Evolutionary conservation across 2,797 vertebrate species (phyloP).

Genomic region (Valencia hispanica): DNA sequence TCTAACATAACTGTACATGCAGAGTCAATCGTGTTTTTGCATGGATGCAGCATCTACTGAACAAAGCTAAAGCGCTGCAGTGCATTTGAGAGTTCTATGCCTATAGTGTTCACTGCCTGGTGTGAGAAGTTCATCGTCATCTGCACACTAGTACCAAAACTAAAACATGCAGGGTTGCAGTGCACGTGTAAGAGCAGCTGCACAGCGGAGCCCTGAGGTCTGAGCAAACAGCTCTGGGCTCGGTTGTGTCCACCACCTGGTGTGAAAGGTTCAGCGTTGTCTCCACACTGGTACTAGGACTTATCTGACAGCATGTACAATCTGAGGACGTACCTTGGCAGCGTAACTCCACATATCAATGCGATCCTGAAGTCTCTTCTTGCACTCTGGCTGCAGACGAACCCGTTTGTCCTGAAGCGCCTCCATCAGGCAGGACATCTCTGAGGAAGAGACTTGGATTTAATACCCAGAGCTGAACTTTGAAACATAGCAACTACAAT

Average conservation of each 20-base stretch:
- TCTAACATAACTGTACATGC: too few relatives aligned
- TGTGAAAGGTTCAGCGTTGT: background rate
- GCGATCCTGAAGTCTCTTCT: conserved; percentile 96
- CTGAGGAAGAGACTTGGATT: conserved; percentile 67
- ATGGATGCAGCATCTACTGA: background rate
- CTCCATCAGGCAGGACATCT: conserved; percentile 98
- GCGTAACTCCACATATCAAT: conserved; percentile 99
- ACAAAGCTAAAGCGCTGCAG: background rate
- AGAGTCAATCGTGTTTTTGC: background rate
- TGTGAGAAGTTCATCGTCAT: background rate
- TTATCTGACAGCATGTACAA: background rate
- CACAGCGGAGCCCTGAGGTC: background rate
- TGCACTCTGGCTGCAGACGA: conserved; percentile 95
- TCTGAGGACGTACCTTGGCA: conserved; percentile 85
- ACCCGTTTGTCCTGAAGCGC: conserved; percentile 95
- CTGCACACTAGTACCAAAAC: background rate
- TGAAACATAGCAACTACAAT: background rate
- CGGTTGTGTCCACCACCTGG: background rate
- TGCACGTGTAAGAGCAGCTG: background rate
- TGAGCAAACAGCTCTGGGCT: background rate
- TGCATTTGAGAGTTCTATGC: background rate
- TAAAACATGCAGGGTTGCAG: background rate
- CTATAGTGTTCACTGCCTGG: background rate
- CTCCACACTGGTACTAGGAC: background rate
- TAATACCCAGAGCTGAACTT: background rate